phyloP scores from a whole-genome alignment of 2,888 invertebrate genomes.

The Megamerina dolium region DNA sequence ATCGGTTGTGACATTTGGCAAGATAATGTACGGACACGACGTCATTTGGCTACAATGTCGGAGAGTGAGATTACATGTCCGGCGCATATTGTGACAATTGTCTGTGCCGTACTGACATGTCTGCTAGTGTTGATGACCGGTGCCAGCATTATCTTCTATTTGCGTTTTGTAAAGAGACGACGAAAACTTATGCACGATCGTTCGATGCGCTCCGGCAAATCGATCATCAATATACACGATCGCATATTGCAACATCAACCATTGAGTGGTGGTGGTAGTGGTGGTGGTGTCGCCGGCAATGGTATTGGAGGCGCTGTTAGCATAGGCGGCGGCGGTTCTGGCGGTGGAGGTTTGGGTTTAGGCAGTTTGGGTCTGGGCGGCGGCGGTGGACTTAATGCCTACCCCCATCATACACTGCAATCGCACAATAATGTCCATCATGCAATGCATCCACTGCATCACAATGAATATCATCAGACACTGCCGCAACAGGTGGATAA shows the following conservation, averaged over 20 bases:
- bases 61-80: conserved; percentile 49
- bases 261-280: conserved; percentile 30
- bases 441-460: conserved; percentile 22
- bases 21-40: conserved; percentile 37
- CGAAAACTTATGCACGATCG: conserved; percentile 45
- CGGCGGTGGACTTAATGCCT: conserved; percentile 27
- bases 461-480: conserved; percentile 36
- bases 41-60: conserved; percentile 41
- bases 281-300: conserved; percentile 22
- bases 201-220: conserved; percentile 40
- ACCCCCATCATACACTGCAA: conserved; percentile 39
- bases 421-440: conserved; percentile 35
- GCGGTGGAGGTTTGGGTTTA: background rate
- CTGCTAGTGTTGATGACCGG: conserved; percentile 46
- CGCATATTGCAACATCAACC: conserved; percentile 47
- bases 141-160: conserved; percentile 45
- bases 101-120: conserved; percentile 47
- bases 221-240: conserved; percentile 49
- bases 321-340: conserved; percentile 5
- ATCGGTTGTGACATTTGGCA: conserved; percentile 48
- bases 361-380: conserved; percentile 8
- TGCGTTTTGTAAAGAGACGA: conserved; percentile 45
- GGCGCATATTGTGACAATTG: conserved; percentile 49
- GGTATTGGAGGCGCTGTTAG: conserved; percentile 26
- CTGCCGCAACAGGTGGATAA: conserved; percentile 46